These are phyloP conservation scores for Anguilla anguilla DNA, from an alignment of 2,797 vertebrate genomes.

Conservation along the genomic window DNA sequence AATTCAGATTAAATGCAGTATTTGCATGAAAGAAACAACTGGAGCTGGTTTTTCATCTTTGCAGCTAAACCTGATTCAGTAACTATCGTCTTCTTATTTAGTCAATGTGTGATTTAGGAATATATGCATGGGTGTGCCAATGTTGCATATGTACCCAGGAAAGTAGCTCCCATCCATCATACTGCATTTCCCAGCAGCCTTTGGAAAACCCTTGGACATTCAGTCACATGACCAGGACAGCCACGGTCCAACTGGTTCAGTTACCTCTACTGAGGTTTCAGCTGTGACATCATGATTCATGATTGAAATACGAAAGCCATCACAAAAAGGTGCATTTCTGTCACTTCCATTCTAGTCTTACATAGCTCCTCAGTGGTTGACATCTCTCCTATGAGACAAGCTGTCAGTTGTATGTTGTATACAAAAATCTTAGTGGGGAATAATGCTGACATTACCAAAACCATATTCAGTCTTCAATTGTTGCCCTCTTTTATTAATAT, in stretches of 20 bases:
- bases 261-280: background rate
- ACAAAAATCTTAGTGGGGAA: background rate
- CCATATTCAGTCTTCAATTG: background rate
- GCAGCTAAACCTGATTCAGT: background rate
- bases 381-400: constrained; percentile 5
- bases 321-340: constrained; percentile 1
- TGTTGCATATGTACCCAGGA: background rate
- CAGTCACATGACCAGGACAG: background rate
- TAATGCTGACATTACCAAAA: constrained; percentile 8
- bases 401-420: background rate
- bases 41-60: background rate
- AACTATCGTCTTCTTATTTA: background rate
- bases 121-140: background rate
- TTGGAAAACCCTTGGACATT: background rate
- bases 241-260: background rate
- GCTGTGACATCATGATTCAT: background rate
- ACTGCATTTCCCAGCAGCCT: background rate
- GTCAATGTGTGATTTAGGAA: background rate
- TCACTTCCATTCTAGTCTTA: background rate
- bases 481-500: background rate
- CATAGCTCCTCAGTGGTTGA: background rate
- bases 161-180: background rate
- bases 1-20: constrained; percentile 7
- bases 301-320: background rate
- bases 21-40: background rate